phyloP scores from a whole-genome alignment of 2,797 vertebrate species.

The Epinephelus coioides region DNA sequence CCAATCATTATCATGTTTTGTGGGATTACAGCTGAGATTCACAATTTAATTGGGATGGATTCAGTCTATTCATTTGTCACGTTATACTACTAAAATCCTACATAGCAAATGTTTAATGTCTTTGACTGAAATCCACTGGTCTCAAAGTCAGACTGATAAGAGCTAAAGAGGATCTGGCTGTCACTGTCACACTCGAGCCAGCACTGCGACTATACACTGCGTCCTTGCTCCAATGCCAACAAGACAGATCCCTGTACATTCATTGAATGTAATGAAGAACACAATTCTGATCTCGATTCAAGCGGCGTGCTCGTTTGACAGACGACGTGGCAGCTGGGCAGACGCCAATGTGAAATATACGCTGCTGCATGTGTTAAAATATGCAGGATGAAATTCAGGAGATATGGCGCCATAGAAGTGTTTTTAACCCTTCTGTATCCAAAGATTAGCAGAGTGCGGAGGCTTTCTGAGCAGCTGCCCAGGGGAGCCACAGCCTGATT shows the following conservation, averaged over 20 bases:
- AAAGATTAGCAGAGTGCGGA: constrained; percentile 27
- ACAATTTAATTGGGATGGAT: too few species aligned
- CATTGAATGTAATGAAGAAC: constrained; percentile 49
- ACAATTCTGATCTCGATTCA: constrained; percentile 55
- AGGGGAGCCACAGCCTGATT: not conserved
- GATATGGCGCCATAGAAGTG: constrained; percentile 23
- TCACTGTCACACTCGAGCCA: not conserved
- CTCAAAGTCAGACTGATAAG: not conserved
- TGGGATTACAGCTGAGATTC: too few species aligned
- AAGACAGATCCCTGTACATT: constrained; percentile 31
- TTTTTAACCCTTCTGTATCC: constrained; percentile 51
- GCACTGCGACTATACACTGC: not conserved
- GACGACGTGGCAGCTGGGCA: constrained; percentile 42
- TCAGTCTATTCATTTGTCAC: too few species aligned
- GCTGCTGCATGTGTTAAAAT: constrained; percentile 65
- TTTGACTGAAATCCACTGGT: not conserved
- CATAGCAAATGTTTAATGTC: too few species aligned
- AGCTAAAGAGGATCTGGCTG: constrained; percentile 2
- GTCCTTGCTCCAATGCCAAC: constrained; percentile 30
- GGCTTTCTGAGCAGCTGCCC: constrained; percentile 20
- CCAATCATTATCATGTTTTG: too few species aligned
- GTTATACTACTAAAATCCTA: too few species aligned
- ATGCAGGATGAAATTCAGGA: constrained; percentile 59
- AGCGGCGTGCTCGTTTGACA: constrained; percentile 49
- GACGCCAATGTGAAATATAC: constrained; percentile 58